Base-by-base conservation (phyloP, 2,888 invertebrate genomes). In the Lacanobia oleracea region DNA sequence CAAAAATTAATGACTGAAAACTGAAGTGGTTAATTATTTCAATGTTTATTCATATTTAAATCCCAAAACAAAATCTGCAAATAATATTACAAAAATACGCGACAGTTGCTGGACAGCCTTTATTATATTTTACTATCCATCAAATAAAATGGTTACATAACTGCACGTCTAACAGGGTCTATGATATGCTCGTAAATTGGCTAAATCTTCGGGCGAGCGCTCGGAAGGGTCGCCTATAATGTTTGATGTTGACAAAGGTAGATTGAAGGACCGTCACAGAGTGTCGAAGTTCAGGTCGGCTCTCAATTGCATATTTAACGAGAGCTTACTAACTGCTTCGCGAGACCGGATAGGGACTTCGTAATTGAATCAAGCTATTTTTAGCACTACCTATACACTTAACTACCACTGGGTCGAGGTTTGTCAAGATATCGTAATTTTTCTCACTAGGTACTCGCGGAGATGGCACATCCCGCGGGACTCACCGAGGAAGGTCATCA, bases 231-330 rank as follows among this genome's bases (percentile, higher is more conserved):
- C 69, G 63, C 65, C 69, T 67, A 54, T 70, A 66, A 77, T 67
- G 72, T 79, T 73, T 67, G 67, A 70, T 75, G 70, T 73, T 72
- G 80, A 85, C 72, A 80, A 77, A 75, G 80, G 72, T 72, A 70
- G 69, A 81, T 81, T 65, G 75, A 79, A 73, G 81, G 80, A 69
- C 57, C 48, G 66, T 62, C 80, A 67, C 48, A 60, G 63, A 67
- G 57, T 67, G 70, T 70, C 64, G 54, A 59, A 65, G 66, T 63
- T 77, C 67, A 62, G 69, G 40, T 50, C 59, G 60, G 33, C 54
- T 81, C 76, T 78, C 82, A 86, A 88, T 89, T 93, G 91, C 90
- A 93, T 93, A 89, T 92, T 93, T 92, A 92, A 93, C 88, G 90
- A 91, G 88, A 84, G 80, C 86, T 88, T 85, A 82, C 88, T 88